Percentiles rank a stretch among this genome's conserved stretches.
Conservation (phyloP, 2,113 vertebrate species). For the Pangasianodon hypophthalmus region DNA sequence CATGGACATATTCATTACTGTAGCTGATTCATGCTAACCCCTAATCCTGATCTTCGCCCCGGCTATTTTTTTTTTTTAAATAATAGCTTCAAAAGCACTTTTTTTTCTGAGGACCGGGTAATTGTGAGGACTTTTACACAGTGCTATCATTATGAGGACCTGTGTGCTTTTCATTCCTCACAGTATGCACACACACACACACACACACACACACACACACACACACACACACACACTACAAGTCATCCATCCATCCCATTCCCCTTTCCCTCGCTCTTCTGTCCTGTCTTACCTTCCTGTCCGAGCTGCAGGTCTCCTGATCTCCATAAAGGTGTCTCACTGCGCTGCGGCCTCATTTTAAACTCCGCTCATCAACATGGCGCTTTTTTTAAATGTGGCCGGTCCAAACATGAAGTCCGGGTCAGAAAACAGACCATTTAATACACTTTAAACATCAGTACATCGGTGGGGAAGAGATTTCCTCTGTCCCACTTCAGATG, state of each 20-base stretch:
- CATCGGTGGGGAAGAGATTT: neutral
- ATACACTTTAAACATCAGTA: neutral
- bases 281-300: constrained; percentile 5
- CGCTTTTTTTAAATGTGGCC: neutral
- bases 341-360: neutral
- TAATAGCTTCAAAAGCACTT: neutral
- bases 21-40: too few relatives aligned
- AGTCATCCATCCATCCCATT: neutral
- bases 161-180: neutral
- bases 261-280: neutral
- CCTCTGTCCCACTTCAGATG: constrained; percentile 4
- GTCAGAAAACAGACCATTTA: neutral
- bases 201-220: neutral
- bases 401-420: neutral
- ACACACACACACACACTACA: neutral
- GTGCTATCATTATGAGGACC: neutral
- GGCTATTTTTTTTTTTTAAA: too few relatives aligned
- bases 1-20: too few relatives aligned
- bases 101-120: neutral
- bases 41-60: too few relatives aligned
- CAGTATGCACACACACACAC: neutral
- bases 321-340: neutral
- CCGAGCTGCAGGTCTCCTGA: neutral
- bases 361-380: neutral
- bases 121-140: neutral